Evolutionary conservation across 1,140 invertebrate genomes (phyloP).

Genomic region (Papilio aristodemus): DNA sequence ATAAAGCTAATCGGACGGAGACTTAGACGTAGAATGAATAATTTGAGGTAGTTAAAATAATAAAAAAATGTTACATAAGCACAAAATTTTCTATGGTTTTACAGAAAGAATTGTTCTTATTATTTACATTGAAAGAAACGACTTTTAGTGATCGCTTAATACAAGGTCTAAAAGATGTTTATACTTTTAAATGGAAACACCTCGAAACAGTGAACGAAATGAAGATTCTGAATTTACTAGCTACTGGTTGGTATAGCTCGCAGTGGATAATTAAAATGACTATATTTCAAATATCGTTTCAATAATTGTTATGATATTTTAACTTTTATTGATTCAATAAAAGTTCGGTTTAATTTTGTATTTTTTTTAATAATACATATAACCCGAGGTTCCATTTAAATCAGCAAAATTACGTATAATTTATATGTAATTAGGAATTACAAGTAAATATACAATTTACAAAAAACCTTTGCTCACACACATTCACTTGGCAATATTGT

Average conservation of each 20-base stretch:
- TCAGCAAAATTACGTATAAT: no score
- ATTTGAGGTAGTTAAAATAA: constrained; percentile 58
- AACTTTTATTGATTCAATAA: constrained; percentile 52
- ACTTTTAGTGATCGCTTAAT: no score
- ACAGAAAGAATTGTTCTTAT: no score
- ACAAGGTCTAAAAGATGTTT: no score
- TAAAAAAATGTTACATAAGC: not conserved
- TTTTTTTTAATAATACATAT: not conserved
- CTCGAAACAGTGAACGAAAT: no score
- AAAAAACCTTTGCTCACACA: not conserved
- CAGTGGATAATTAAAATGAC: not conserved
- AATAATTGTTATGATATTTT: no score
- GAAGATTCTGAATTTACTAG: no score
- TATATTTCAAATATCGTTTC: not conserved
- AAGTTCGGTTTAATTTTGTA: constrained; percentile 26
- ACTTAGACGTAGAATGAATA: constrained; percentile 44
- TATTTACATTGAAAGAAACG: no score
- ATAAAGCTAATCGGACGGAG: constrained; percentile 67
- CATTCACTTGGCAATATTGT: not conserved
- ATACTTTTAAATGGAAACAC: no score
- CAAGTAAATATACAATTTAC: not conserved
- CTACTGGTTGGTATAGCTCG: not conserved
- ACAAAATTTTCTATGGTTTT: no score
- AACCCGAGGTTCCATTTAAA: not conserved
- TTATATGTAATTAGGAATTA: constrained; percentile 3